A percentile compares a stretch with the other conserved stretches of the same genome.
phyloP scores from a whole-genome alignment of 2,888 invertebrate species.

The Coenonympha glycerion region DNA sequence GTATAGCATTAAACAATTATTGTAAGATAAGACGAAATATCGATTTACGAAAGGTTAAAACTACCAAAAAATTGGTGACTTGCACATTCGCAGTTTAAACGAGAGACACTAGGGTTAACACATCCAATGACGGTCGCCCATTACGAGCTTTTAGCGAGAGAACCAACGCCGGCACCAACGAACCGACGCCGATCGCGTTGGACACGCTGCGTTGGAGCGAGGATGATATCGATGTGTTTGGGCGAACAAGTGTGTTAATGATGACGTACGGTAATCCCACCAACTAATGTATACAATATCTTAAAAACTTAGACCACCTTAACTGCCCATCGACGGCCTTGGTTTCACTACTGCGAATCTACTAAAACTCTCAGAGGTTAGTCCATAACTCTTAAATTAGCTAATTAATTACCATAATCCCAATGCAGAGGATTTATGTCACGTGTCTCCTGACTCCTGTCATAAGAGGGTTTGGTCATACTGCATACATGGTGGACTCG shows the following conservation, averaged over 20 bases:
- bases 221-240: slow-evolving; percentile 23
- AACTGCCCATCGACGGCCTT: no score
- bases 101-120: slow-evolving; percentile 66
- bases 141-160: slow-evolving; percentile 70
- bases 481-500: no score
- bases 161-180: slow-evolving; percentile 72
- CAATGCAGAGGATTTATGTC: no score
- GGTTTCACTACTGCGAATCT: no score
- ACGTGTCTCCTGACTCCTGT: no score
- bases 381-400: no score
- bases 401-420: no score
- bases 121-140: slow-evolving; percentile 67
- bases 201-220: slow-evolving; percentile 48
- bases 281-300: no score
- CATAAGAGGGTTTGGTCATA: no score
- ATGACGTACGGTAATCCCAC: neutral
- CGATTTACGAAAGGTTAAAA: slow-evolving; percentile 12
- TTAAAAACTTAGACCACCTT: no score
- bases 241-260: slow-evolving; percentile 3
- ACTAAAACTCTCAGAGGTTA: no score
- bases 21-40: neutral
- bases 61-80: slow-evolving; percentile 47
- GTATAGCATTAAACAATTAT: no score
- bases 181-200: slow-evolving; percentile 65
- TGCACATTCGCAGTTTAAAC: slow-evolving; percentile 55